Percentiles rank a stretch among this genome's conserved stretches.
phyloP scores from a whole-genome alignment of 2,888 invertebrate genomes.

The Eristalis arbustorum region DNA sequence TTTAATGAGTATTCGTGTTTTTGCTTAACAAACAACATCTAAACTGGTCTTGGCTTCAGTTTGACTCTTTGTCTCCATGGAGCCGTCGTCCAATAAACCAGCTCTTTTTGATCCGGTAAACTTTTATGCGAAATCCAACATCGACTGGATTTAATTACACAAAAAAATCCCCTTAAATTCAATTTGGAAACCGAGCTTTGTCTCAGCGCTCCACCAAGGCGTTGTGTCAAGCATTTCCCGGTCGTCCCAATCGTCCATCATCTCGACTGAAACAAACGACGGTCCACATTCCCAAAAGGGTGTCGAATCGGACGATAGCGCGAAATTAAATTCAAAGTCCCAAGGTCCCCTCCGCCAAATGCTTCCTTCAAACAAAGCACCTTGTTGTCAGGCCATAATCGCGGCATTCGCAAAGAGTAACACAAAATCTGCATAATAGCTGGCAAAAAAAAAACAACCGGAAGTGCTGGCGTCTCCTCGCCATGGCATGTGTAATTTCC shows the following conservation, averaged over 20 bases:
- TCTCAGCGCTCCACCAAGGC: no score
- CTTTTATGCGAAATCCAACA: neutral
- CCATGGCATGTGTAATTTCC: neutral
- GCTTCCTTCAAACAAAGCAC: no score
- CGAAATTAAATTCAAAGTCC: neutral
- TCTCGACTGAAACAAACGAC: no score
- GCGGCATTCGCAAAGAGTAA: neutral
- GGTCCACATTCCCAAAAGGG: no score
- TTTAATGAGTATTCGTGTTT: neutral
- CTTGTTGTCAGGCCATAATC: neutral
- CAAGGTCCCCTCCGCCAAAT: neutral
- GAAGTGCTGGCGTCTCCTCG: neutral
- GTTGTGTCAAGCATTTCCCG: neutral
- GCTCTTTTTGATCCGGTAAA: neutral
- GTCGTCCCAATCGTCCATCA: neutral
- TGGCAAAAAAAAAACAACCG: neutral
- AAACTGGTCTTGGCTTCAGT: neutral
- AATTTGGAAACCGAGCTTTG: neutral
- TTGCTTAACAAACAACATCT: neutral
- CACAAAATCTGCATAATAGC: neutral
- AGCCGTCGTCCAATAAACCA: neutral
- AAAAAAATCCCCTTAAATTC: neutral
- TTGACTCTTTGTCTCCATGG: neutral
- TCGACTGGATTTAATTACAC: neutral
- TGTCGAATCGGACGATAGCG: neutral